phyloP scores from a whole-genome alignment of 2,113 vertebrate species.

The Emydocephalus ijimae region DNA sequence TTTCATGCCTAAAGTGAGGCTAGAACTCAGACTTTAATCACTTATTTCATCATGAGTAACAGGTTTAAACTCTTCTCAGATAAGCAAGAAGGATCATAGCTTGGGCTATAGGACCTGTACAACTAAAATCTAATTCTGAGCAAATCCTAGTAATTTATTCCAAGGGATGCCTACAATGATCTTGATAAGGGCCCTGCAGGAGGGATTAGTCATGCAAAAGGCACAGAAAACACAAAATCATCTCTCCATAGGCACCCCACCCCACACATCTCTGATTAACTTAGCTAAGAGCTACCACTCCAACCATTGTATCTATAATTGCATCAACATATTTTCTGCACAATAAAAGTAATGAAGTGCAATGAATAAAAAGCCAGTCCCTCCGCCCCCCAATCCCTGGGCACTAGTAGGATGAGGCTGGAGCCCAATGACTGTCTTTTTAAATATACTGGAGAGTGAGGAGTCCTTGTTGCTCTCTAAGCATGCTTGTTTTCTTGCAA shows the following conservation, averaged over 20 bases:
- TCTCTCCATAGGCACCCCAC: neutral
- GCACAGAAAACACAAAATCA: neutral
- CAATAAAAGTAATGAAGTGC: neutral
- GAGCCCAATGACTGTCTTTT: neutral
- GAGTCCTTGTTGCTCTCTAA: too few relatives aligned
- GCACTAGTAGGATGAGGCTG: neutral
- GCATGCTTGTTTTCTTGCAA: too few relatives aligned
- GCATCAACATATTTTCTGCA: neutral
- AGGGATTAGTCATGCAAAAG: neutral
- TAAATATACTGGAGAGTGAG: neutral
- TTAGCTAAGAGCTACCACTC: neutral
- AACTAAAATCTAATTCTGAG: neutral
- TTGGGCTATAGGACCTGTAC: neutral
- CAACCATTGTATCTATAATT: neutral
- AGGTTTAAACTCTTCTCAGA: neutral
- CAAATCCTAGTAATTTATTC: neutral
- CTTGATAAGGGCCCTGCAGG: neutral
- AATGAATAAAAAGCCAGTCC: neutral
- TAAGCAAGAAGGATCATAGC: neutral
- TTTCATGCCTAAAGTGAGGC: too few relatives aligned
- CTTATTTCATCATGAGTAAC: neutral
- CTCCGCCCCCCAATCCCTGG: too few relatives aligned
- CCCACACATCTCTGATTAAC: neutral
- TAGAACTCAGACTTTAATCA: too few relatives aligned
- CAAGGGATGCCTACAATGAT: neutral